Evolutionary conservation across 2,113 vertebrate genomes (phyloP), one percentile per base, ranked within the genome.

Genomic region (Nanorana parkeri): DNA sequence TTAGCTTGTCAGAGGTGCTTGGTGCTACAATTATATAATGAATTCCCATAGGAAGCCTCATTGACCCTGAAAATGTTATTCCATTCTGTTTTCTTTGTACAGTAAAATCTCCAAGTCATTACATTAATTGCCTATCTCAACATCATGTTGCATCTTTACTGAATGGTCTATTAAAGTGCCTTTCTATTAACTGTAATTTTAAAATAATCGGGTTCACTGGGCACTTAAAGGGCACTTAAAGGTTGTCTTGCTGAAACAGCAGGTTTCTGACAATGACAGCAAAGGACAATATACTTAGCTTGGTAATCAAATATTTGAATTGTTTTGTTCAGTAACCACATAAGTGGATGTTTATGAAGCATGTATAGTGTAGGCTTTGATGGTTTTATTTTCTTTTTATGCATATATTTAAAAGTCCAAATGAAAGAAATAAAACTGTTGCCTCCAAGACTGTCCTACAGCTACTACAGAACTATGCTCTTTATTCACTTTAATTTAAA

Each of bases 51-150:
- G 60, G 79, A 81, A 28, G 20, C 68, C 56, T 65, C 58, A 65
- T 73, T 73, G 47, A 65, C 58, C 60, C 69, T 65, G 41, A 55
- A 28, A 81, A 81, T 81, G 58, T 81, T 81, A 80, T 69, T 68
- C 36, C 79, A 36, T 81, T 81, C 41, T 19, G 66, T 60, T 47
- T 80, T 80, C 32, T 26, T 63, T 47, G 55, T 28, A 64, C 68
- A 61, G 72, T 73, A 72, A 73, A 63, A 64, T 41, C 61, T 81
- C 52, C 63, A 24, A 65, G 79, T 81, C 58, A 73, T 81, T 81
- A 73, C 60, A 28, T 19, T 81, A 73, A 81, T 72, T 81, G 79
- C 60, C 47, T 65, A 51, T 54, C 52, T 80, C 26, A 58, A 32
- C 29, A 63, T 47, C 28, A 17, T 41, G 26, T 19, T 51, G 56